A percentile compares a stretch with the other conserved stretches of the same genome.
phyloP scores from a whole-genome alignment of 2,888 invertebrate species.

The Lycia hirtaria region DNA sequence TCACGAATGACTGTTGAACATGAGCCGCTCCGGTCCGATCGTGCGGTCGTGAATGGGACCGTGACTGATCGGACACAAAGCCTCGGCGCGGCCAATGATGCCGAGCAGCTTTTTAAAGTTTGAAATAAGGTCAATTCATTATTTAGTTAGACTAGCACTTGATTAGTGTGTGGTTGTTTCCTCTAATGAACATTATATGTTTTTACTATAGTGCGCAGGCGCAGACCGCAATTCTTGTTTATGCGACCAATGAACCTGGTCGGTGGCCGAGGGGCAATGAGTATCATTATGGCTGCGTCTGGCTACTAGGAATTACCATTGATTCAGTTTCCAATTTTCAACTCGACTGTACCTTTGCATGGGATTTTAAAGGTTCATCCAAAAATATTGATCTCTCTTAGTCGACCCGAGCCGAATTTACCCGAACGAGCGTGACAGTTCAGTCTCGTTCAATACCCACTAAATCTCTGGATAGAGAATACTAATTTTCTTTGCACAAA shows the following conservation, averaged over 20 bases:
- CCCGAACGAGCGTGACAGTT: too few relatives aligned
- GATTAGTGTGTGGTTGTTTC: conserved; percentile 9
- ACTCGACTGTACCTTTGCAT: not conserved
- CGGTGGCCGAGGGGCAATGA: conserved; percentile 57
- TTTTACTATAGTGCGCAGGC: conserved; percentile 63
- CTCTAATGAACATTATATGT: conserved; percentile 15
- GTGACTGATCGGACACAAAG: conserved; percentile 72
- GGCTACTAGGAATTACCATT: conserved; percentile 41
- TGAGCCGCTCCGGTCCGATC: conserved; percentile 52
- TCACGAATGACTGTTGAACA: conserved; percentile 60
- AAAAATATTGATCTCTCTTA: not conserved
- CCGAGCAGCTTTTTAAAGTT: conserved; percentile 51
- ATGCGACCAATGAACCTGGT: conserved; percentile 65
- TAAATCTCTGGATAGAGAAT: too few relatives aligned
- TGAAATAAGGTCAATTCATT: conserved; percentile 51
- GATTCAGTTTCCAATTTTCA: not conserved
- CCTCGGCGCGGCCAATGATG: conserved; percentile 57
- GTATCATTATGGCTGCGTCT: conserved; percentile 44
- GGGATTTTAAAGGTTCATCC: not conserved
- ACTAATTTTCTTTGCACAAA: too few relatives aligned
- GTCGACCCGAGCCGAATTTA: too few relatives aligned
- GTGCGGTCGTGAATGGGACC: conserved; percentile 69
- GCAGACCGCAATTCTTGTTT: conserved; percentile 70
- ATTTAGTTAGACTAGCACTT: conserved; percentile 19
- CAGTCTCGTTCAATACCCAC: too few relatives aligned